phyloP scores from a whole-genome alignment of 2,113 vertebrate species.

The Heterotilapia buettikoferi region DNA sequence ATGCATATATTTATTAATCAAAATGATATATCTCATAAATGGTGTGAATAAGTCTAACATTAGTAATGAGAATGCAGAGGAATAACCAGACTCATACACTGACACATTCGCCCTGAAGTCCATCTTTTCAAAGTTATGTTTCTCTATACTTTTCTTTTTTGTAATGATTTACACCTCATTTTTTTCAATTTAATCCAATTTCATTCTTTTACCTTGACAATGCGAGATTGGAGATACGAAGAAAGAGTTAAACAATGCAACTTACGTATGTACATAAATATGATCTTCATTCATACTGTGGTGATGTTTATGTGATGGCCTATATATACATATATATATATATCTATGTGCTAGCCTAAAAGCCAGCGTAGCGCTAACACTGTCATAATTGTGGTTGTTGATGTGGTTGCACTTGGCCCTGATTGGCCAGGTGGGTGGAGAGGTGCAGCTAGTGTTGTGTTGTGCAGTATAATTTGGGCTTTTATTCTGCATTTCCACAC shows the following conservation, averaged over 20 bases:
- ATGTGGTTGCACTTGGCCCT: background rate
- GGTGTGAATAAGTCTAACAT: background rate
- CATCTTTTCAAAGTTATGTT: conserved; percentile 57
- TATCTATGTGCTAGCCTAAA: background rate
- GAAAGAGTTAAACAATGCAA: conserved; percentile 16
- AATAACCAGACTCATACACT: background rate
- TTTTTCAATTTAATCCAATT: background rate
- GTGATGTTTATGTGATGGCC: conserved; percentile 32
- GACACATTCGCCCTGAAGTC: conserved; percentile 65
- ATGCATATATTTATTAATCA: background rate
- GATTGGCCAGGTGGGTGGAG: background rate
- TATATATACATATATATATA: background rate
- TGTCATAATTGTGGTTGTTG: background rate
- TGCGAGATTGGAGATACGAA: background rate
- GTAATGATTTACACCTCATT: background rate
- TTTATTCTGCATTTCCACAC: background rate
- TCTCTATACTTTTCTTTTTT: background rate
- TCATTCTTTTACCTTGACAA: background rate
- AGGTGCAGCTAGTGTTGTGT: background rate
- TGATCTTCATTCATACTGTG: conserved; percentile 21
- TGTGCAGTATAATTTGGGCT: background rate
- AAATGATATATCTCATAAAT: background rate
- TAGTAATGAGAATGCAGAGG: background rate
- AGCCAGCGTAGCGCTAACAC: background rate
- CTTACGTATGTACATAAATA: conserved; percentile 20